phyloP scores from a whole-genome alignment of 1,140 invertebrate genomes.

The Asobara japonica region DNA sequence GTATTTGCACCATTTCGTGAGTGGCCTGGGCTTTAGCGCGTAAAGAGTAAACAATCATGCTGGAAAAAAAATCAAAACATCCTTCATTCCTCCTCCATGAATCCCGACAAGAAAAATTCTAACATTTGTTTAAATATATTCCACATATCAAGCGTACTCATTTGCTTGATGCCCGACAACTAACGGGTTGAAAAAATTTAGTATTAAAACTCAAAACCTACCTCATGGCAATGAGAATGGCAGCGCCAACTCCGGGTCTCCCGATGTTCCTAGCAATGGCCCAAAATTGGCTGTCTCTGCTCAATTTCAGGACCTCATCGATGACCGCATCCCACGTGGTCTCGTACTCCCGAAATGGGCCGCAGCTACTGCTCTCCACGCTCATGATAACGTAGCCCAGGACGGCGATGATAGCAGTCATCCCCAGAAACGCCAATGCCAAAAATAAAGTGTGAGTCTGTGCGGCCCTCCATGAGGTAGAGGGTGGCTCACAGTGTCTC shows the following conservation, averaged over 20 bases:
- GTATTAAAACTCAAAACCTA: conserved; percentile 52
- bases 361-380: conserved; percentile 67
- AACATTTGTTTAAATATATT: too few relatives aligned
- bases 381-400: conserved; percentile 71
- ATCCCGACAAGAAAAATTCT: too few relatives aligned
- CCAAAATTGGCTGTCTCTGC: conserved; percentile 55
- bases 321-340: conserved; percentile 67
- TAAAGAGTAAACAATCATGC: conserved; percentile 76
- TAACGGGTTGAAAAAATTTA: too few relatives aligned
- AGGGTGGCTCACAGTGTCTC: conserved; percentile 69
- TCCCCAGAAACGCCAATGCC: conserved; percentile 73
- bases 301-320: conserved; percentile 62
- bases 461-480: conserved; percentile 75
- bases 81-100: too few relatives aligned
- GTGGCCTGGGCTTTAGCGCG: conserved; percentile 73
- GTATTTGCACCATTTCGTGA: conserved; percentile 71
- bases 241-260: conserved; percentile 68
- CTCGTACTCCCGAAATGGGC: conserved; percentile 67
- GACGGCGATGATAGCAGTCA: conserved; percentile 69
- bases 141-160: too few relatives aligned
- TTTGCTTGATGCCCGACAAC: too few relatives aligned
- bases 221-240: conserved; percentile 69
- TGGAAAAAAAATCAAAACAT: conserved; percentile 45
- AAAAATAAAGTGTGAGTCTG: conserved; percentile 78
- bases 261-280: conserved; percentile 60